phyloP scores from a whole-genome alignment of 2,888 invertebrate species.

The Oxystoma pomonae region DNA sequence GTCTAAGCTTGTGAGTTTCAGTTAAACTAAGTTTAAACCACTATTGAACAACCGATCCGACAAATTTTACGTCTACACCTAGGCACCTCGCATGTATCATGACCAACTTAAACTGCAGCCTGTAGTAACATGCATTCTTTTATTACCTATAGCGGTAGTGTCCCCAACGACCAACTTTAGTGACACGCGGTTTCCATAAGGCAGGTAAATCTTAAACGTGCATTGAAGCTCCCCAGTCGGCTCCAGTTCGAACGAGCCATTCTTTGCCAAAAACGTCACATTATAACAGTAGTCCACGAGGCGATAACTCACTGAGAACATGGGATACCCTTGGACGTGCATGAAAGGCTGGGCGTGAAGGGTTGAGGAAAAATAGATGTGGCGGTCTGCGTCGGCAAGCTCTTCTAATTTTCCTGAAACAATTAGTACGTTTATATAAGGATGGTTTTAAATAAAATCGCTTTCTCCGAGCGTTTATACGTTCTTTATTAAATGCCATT shows the following conservation, averaged over 20 bases:
- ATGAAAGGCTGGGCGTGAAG: conserved; percentile 46
- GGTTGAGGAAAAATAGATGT: conserved; percentile 54
- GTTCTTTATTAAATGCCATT: no score
- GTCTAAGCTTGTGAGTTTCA: no score
- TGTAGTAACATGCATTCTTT: no score
- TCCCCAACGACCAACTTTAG: conserved; percentile 57
- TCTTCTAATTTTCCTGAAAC: conserved; percentile 64
- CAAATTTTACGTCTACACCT: no score
- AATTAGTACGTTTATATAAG: no score
- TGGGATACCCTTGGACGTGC: conserved; percentile 59
- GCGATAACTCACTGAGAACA: conserved; percentile 63
- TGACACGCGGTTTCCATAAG: conserved; percentile 67
- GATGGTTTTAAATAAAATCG: no score
- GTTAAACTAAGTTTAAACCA: no score
- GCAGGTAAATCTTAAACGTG: conserved; percentile 65
- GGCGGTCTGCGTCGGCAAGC: conserved; percentile 55
- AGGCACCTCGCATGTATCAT: no score
- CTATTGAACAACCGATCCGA: no score
- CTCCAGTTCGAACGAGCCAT: conserved; percentile 63
- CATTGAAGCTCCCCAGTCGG: conserved; percentile 59
- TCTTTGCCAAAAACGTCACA: conserved; percentile 59
- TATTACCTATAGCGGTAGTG: conserved; percentile 34
- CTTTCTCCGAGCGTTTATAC: no score
- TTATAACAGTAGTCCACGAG: conserved; percentile 70
- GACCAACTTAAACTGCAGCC: no score